Conservation (phyloP, 37 sponge, comb jelly and placozoan species). For the Chondrilla cf. caribensis region DNA sequence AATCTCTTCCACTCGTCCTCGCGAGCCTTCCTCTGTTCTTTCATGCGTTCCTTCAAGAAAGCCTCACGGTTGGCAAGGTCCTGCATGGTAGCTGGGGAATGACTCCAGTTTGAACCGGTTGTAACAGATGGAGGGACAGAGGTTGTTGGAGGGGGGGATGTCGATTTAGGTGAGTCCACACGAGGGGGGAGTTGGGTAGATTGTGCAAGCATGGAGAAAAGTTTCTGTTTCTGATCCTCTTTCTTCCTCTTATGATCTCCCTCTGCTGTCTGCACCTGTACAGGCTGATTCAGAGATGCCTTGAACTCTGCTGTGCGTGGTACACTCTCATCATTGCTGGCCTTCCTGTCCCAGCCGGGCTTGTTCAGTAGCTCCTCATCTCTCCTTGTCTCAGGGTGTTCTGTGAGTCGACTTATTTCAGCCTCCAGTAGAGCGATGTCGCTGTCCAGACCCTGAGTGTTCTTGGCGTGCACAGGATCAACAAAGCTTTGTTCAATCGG, state of each 20-base stretch:
- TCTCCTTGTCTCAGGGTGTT: not conserved
- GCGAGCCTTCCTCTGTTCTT: not conserved
- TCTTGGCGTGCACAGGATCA: not conserved
- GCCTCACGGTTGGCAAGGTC: constrained; percentile 7
- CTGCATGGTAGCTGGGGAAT: constrained; percentile 10
- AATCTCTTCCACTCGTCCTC: constrained; percentile 13
- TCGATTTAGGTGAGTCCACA: not conserved
- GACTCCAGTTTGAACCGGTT: not conserved
- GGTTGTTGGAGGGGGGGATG: not conserved
- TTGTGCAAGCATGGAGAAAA: constrained; percentile 1
- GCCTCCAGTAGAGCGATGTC: not conserved
- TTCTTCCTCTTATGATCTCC: not conserved
- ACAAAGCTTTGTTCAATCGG: not conserved
- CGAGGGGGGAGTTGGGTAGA: constrained; percentile 6
- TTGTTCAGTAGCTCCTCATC: not conserved
- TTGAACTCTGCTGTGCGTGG: not conserved
- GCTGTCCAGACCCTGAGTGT: not conserved
- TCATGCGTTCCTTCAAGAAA: constrained; percentile 15
- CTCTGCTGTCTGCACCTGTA: not conserved
- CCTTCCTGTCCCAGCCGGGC: not conserved
- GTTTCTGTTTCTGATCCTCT: not conserved
- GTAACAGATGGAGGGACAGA: not conserved
- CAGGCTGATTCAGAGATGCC: not conserved
- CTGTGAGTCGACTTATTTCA: not conserved
- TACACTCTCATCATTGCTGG: not conserved